Evolutionary conservation across 2,113 vertebrate genomes (phyloP), one percentile per base, ranked within the genome.

Genomic region (Gnathonemus longibarbis): DNA sequence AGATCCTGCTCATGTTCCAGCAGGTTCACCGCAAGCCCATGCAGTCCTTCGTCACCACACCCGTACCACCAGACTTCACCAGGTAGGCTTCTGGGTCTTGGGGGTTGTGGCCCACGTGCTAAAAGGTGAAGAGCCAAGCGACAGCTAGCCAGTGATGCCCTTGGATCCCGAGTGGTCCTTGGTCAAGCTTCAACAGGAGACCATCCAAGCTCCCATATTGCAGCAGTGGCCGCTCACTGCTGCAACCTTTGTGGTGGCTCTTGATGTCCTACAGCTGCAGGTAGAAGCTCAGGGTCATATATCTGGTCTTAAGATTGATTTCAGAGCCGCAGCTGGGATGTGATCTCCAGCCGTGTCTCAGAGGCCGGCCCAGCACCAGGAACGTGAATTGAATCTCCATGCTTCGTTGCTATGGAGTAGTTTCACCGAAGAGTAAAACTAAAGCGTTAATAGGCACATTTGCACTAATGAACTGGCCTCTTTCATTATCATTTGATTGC

Each of bases 1-100:
- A 99, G 96, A 99, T 99, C 95, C 96, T 99, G 91, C 98, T 99
- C 95, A 99, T 99, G 98, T 99, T 99, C 95, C 98, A 99, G 96
- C 98, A 99, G 96, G 98, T 99, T 89, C 98, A 99, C 92, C 94
- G 98, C 49, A 99, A 99, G 52, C 98, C 98, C 91, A 99, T 99
- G 98, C 98, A 99, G 91, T 99, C 98, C 0, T 99, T 99, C 89
- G 98, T 99, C 94, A 99, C 98, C 88, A 99, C 98, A 27, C 98
- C 98, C 13, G 98, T 99, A 9, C 98, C 98, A 15, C 98, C 98
- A 15, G 98, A 99, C 94, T 99, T 99, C 94, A 99, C 97, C 89
- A 99, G 98, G 98, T 99, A 92, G 56, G 80, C 31, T 86, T 45
- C 19, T 1, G 1, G 39, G 2, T 84, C 19, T 48, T 24, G 21